Evolutionary conservation across 2,888 invertebrate species (phyloP).

Genomic region (Pristionchus maxplancki): DNA sequence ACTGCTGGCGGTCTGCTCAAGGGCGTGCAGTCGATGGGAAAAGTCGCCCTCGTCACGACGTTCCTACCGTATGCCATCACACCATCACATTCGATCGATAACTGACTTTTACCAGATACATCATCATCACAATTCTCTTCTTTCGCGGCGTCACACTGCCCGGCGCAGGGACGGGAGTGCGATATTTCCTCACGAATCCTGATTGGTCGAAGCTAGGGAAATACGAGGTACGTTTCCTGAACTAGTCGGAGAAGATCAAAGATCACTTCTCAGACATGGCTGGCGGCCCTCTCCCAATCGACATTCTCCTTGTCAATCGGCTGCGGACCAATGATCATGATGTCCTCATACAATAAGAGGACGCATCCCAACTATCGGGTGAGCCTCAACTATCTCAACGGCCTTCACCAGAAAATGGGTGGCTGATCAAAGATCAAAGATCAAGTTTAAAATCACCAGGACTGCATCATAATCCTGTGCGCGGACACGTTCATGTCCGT

Average conservation of each 20-base stretch:
- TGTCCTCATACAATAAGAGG: conserved; percentile 70
- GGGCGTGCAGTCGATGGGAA: conserved; percentile 44
- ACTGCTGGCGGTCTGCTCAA: background rate
- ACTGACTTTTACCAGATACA: background rate
- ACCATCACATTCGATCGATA: background rate
- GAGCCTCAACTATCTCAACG: no score
- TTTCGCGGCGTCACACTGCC: conserved; percentile 69
- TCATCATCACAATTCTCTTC: conserved; percentile 56
- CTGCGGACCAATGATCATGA: conserved; percentile 69
- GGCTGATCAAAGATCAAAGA: no score
- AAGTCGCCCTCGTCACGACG: conserved; percentile 44
- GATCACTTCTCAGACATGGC: conserved; percentile 63
- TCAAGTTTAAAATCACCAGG: conserved; percentile 54
- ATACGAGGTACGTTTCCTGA: background rate
- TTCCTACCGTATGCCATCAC: conserved; percentile 28
- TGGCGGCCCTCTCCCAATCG: conserved; percentile 70
- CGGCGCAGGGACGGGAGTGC: conserved; percentile 67
- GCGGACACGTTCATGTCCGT: conserved; percentile 70
- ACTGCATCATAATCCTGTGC: conserved; percentile 68
- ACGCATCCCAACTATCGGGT: conserved; percentile 69
- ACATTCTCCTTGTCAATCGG: conserved; percentile 74
- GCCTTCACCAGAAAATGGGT: no score
- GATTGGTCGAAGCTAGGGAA: conserved; percentile 60
- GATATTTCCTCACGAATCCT: conserved; percentile 68
- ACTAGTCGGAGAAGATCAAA: background rate